Base-by-base conservation (phyloP, 2,113 vertebrate genomes). In the Pyrgilauda ruficollis region DNA sequence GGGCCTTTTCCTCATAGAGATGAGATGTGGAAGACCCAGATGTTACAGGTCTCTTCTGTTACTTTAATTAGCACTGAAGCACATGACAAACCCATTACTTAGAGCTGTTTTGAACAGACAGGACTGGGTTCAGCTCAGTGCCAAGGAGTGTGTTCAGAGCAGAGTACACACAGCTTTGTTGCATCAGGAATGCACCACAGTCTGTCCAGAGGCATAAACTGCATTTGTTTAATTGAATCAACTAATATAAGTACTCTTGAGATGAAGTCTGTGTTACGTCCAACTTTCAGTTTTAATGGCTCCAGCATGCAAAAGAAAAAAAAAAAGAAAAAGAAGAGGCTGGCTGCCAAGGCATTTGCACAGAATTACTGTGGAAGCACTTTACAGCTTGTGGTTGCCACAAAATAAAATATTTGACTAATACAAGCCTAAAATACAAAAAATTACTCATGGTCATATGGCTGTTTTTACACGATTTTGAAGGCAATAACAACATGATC, bases 281-380 rank as follows among this genome's bases (percentile, higher is more conserved):
- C 87, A 96, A 27, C 59, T 80, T 67, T 27, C 53, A 74, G 75
- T 74, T 93, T 90, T 84, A 95, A 90, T 35, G n/a, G 69, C 31
- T 97, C 46, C 74, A 92, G 44, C 24, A 61, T 26, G 44, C 61
- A 89, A 33, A 55, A 82, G 10, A 4, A n/a, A 43, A 43, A 68
- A 70, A 68, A 55, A 67, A 69, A 63, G 21, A 46, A 37, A 66
- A 62, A 15, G 7, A 24, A 35, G 3, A 70, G 56, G 37, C 69
- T 82, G 61, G 37, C 62, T 90, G 95, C 89, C 95, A 96, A 94
- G 61, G 64, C 49, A 89, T 94, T 90, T 92, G 56, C 66, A 89
- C 59, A 91, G 78, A 84, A 84, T 89, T 92, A 78, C 2, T 84
- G 64, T 59, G 88, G 94, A 79, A 94, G 73, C 61, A 79, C n/a